Evolutionary conservation across 2,113 vertebrate genomes (phyloP).

Genomic region (Illadopsis cleaveri): DNA sequence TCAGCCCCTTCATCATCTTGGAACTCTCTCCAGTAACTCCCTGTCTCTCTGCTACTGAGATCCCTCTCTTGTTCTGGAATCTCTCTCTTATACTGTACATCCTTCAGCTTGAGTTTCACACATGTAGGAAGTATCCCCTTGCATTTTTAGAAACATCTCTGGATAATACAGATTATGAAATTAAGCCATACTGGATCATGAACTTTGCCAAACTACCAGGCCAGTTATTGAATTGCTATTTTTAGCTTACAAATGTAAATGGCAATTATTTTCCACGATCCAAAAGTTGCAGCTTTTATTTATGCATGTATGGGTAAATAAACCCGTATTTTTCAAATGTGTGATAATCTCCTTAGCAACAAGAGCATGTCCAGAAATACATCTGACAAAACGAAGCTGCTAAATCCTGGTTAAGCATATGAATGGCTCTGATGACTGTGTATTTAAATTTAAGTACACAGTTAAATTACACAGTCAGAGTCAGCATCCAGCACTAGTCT

Average conservation of each 20-base stretch:
- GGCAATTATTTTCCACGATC: not conserved
- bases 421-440: not conserved
- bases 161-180: not conserved
- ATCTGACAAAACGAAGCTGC: slow-evolving; percentile 24
- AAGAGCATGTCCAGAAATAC: slow-evolving; percentile 50
- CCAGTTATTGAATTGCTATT: not conserved
- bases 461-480: not conserved
- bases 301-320: slow-evolving; percentile 38
- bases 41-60: not conserved
- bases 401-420: slow-evolving; percentile 5
- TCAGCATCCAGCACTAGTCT: not conserved
- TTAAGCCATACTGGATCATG: not conserved
- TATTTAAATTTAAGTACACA: not conserved
- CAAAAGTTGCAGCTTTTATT: slow-evolving; percentile 47
- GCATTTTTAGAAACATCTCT: not conserved
- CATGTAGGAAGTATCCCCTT: not conserved
- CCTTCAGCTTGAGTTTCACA: not conserved
- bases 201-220: not conserved
- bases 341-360: slow-evolving; percentile 59
- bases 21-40: not conserved
- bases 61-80: not conserved
- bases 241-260: slow-evolving; percentile 29
- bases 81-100: not conserved
- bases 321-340: slow-evolving; percentile 4
- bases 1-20: not conserved